Conservation (phyloP, 2,888 invertebrate genomes). For the Operophtera brumata region DNA sequence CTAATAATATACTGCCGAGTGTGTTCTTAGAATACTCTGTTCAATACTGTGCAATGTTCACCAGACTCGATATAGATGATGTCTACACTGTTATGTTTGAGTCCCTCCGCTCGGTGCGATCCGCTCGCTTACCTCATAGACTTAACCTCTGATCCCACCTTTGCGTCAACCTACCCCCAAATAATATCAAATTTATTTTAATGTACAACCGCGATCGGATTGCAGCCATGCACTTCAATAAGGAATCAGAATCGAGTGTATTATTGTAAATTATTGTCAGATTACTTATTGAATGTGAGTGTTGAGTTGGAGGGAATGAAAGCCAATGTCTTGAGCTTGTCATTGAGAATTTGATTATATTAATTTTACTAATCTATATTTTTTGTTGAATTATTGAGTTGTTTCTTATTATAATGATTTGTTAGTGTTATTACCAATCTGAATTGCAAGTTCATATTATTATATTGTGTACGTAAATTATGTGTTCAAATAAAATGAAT, state of each 20-base stretch:
- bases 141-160: slow-evolving; percentile 15
- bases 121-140: slow-evolving; percentile 8
- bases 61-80: slow-evolving; percentile 47
- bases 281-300: slow-evolving; percentile 27
- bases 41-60: slow-evolving; percentile 60
- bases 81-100: slow-evolving; percentile 64
- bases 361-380: slow-evolving; percentile 20
- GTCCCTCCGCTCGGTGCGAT: slow-evolving; percentile 29
- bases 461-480: slow-evolving; percentile 52
- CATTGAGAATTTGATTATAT: slow-evolving; percentile 25
- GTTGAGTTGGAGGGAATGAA: slow-evolving; percentile 23
- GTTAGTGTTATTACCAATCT: slow-evolving; percentile 25
- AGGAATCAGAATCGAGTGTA: slow-evolving; percentile 13
- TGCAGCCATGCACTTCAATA: background rate
- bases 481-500: slow-evolving; percentile 65
- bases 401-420: slow-evolving; percentile 26
- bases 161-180: slow-evolving; percentile 4
- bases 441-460: slow-evolving; percentile 48
- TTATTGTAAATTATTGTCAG: slow-evolving; percentile 6
- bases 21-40: slow-evolving; percentile 72
- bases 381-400: slow-evolving; percentile 27
- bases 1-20: slow-evolving; percentile 68
- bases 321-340: slow-evolving; percentile 34
- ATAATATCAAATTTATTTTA: slow-evolving; percentile 2
- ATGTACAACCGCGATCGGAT: slow-evolving; percentile 1